Conservation (phyloP, 2,113 vertebrate species). For the Chroicocephalus ridibundus region DNA sequence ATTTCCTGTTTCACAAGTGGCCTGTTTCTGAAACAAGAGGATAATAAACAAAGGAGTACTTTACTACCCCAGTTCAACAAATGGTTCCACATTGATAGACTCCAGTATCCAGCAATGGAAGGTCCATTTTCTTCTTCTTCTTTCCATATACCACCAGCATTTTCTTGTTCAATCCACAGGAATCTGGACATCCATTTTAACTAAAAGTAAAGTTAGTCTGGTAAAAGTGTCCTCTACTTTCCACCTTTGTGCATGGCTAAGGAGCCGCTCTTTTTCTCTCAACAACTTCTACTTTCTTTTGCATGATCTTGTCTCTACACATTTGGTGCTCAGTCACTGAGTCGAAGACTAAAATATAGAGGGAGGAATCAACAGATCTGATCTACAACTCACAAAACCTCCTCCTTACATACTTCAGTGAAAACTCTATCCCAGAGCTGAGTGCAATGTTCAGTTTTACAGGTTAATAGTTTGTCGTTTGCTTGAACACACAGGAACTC, state of each 20-base stretch:
- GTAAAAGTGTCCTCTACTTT: not conserved
- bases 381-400: not conserved
- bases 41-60: not conserved
- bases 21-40: not conserved
- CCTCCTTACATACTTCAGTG: not conserved
- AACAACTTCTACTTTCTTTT: not conserved
- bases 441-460: constrained; percentile 25
- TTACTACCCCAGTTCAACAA: not conserved
- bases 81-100: not conserved
- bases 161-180: not conserved
- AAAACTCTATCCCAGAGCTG: not conserved
- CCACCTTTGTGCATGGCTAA: not conserved
- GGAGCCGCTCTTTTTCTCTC: not conserved
- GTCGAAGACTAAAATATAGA: not conserved
- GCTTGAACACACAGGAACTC: constrained; percentile 40
- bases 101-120: not conserved
- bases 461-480: constrained; percentile 37
- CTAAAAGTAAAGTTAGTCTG: not conserved
- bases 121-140: not conserved
- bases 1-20: constrained; percentile 25
- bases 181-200: not conserved
- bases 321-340: not conserved
- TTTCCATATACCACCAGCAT: not conserved
- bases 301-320: not conserved
- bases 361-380: not conserved